Conservation (phyloP, 2,888 invertebrate species). For the Epirrita christyi region DNA sequence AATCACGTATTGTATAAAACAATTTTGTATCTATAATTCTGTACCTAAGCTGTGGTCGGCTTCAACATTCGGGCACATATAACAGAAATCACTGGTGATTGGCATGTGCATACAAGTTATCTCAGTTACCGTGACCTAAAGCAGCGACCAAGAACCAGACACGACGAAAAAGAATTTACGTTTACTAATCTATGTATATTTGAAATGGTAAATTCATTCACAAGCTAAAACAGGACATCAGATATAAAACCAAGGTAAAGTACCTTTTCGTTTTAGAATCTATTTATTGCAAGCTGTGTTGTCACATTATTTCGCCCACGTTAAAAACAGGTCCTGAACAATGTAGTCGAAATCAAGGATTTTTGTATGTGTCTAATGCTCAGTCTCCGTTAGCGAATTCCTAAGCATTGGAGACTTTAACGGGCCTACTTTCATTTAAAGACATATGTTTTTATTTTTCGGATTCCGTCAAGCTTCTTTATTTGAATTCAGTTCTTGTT, state of each 20-base stretch:
- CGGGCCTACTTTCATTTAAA: neutral
- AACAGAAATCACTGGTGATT: too few relatives aligned
- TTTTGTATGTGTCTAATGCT: conserved; percentile 55
- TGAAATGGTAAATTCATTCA: neutral
- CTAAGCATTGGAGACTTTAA: conserved; percentile 10
- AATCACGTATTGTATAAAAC: too few relatives aligned
- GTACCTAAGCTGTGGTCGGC: too few relatives aligned
- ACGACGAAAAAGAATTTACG: too few relatives aligned
- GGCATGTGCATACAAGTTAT: too few relatives aligned
- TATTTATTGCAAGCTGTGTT: conserved; percentile 41
- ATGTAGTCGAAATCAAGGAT: conserved; percentile 78
- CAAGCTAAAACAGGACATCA: conserved; percentile 18
- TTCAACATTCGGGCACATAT: too few relatives aligned
- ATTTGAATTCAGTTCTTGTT: neutral
- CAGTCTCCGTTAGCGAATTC: conserved; percentile 13
- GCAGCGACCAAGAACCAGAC: too few relatives aligned
- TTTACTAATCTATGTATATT: neutral
- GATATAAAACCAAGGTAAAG: conserved; percentile 27
- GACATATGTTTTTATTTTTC: neutral
- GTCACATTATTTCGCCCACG: conserved; percentile 74
- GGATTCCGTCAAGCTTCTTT: neutral
- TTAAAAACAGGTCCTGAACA: conserved; percentile 64
- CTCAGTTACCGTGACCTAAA: too few relatives aligned
- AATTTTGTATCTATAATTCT: too few relatives aligned
- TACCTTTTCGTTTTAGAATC: conserved; percentile 28